A percentile compares a stretch with the other conserved stretches of the same genome.
These are phyloP conservation scores for Euwallacea similis DNA, from an alignment of 1,140 invertebrate genomes.

Conservation along the genomic window DNA sequence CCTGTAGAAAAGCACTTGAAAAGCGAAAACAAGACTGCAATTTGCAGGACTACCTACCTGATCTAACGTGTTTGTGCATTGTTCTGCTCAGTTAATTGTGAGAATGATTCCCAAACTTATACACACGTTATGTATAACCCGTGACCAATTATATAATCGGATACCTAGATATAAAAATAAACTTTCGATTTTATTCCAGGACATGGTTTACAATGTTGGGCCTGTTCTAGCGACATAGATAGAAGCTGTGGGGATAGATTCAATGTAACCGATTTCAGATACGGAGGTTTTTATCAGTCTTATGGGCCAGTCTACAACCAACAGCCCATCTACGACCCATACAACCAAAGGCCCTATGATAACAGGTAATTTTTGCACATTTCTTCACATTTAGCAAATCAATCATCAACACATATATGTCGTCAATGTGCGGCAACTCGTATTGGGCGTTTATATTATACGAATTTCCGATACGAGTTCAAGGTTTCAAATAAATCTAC, in stretches of 20 bases:
- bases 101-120: neutral
- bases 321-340: conserved; percentile 21
- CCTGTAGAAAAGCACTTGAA: neutral
- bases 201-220: conserved; percentile 38
- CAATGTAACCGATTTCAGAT: conserved; percentile 29
- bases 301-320: conserved; percentile 24
- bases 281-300: conserved; percentile 19
- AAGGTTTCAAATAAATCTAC: too few relatives aligned
- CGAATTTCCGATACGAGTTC: too few relatives aligned
- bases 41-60: neutral
- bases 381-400: neutral
- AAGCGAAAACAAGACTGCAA: neutral
- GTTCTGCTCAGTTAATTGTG: neutral
- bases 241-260: conserved; percentile 35
- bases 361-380: conserved; percentile 1
- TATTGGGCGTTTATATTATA: too few relatives aligned
- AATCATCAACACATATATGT: neutral
- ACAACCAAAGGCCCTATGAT: conserved; percentile 32
- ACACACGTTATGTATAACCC: neutral
- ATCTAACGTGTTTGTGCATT: neutral
- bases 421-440: neutral
- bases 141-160: neutral
- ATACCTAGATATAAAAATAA: neutral
- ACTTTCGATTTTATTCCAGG: conserved; percentile 22
- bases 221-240: conserved; percentile 41